Evolutionary conservation across 2,797 vertebrate genomes (phyloP), one percentile per base, ranked within the genome.

Genomic region (Oreochromis mossambicus): DNA sequence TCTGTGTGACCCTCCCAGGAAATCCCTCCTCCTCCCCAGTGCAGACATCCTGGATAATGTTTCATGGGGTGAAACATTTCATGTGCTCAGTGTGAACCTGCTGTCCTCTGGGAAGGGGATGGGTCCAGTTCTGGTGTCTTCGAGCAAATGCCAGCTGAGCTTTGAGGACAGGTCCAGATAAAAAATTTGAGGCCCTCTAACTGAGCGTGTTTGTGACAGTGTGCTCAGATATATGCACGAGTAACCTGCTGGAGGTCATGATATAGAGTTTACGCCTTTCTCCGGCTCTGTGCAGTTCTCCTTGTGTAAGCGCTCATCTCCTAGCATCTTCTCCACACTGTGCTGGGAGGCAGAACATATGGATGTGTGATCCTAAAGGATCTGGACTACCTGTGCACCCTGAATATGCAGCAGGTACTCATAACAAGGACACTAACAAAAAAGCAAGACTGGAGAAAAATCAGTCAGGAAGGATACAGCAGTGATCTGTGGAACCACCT

Each of bases 361-460:
- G 66, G 41, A 19, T 48, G 68, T 19, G 8, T 48, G 68, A 73
- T 17, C 66, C 21, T 73, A 24, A 26, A 8, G 9, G 9, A 48
- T 26, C 15, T 48, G 68, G 68, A 48, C 15, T 29, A 43, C 41
- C 68, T 48, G 68, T 48, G 41, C 24, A 48, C 14, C 41, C 15
- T 73, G 41, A 73, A 73, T 73, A 41, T 46, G 41, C 14, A 19
- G 9, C 41, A 46, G 66, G 66, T 29, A 73, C 14, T 46, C 66
- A 73, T 48, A 17, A 29, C 24, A 73, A 73, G 15, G 66, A 73
- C 24, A 73, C 66, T 17, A 29, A 73, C 38, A 70, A 66, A 66
- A 63, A 63, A 58, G 3, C 61, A 66, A 38, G 19, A 41, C 12
- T 41, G n/a, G 19, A 66, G 34, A 66, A 66, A 66, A 66, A 21